Evolutionary conservation across 2,888 invertebrate genomes (phyloP).

Genomic region (Boloria euphrosyne): DNA sequence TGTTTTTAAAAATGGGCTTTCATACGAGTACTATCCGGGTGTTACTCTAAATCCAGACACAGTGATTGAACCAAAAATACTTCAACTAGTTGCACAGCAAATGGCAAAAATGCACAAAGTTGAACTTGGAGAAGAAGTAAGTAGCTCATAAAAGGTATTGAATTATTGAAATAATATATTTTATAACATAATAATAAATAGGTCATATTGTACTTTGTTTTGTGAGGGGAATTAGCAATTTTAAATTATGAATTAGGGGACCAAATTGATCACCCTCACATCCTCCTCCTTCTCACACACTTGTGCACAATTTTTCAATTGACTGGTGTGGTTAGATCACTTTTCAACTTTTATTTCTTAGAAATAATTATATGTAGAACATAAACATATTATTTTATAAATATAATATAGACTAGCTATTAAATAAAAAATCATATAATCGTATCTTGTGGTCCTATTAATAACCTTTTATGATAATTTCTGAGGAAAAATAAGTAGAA

Average conservation of each 20-base stretch:
- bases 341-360: background rate
- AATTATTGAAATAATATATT: background rate
- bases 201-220: background rate
- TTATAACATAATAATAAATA: background rate
- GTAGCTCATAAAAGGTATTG: constrained; percentile 33
- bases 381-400: background rate
- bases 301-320: background rate
- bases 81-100: constrained; percentile 88
- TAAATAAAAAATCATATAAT: constrained; percentile 3
- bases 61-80: constrained; percentile 85
- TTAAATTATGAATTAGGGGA: constrained; percentile 6
- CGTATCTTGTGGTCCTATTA: constrained; percentile 2
- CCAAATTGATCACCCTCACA: constrained; percentile 17
- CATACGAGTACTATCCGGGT: constrained; percentile 94
- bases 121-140: constrained; percentile 64
- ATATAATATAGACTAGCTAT: background rate
- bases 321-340: background rate
- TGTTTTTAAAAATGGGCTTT: constrained; percentile 95
- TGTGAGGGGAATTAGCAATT: constrained; percentile 3
- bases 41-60: constrained; percentile 86
- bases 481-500: background rate
- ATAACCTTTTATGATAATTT: constrained; percentile 6
- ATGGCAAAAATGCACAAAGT: constrained; percentile 93
- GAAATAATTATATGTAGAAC: background rate
- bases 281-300: constrained; percentile 1